Evolutionary conservation across 2,888 invertebrate genomes (phyloP).

Genomic region (Ditula angustiorana): DNA sequence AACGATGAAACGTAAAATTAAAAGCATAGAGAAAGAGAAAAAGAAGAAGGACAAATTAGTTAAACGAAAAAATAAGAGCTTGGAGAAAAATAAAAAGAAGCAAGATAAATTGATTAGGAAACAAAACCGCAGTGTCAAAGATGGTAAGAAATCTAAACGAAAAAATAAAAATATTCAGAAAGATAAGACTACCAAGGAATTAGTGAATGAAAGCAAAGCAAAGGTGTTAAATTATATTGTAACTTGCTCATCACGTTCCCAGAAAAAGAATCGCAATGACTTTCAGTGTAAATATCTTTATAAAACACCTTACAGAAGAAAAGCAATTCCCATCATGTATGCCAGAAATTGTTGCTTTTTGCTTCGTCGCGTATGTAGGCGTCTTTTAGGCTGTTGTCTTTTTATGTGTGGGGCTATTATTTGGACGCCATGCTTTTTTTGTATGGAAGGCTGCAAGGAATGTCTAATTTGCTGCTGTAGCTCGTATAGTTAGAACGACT

Average conservation of each 20-base stretch:
- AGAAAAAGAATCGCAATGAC: not conserved
- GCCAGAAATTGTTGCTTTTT: not conserved
- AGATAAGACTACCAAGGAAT: not conserved
- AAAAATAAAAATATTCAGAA: not conserved
- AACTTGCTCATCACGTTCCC: not conserved
- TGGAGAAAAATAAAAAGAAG: not conserved
- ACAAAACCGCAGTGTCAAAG: not conserved
- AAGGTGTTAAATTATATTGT: not conserved
- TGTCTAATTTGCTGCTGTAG: not conserved
- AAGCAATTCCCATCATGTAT: not conserved
- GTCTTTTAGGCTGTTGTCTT: not conserved
- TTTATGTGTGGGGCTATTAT: not conserved
- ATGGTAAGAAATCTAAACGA: not conserved
- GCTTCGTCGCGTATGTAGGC: not conserved
- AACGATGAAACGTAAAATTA: not conserved
- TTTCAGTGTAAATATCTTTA: not conserved
- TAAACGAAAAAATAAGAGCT: not conserved
- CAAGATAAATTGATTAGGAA: not conserved
- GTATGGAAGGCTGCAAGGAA: not conserved
- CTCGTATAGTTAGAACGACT: not conserved
- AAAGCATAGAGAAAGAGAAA: not conserved
- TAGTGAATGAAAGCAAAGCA: not conserved
- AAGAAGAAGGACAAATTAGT: not conserved
- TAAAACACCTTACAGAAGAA: not conserved
- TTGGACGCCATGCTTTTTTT: constrained; percentile 1